Conservation (phyloP, 1,140 invertebrate species). For the Nylanderia fulva region DNA sequence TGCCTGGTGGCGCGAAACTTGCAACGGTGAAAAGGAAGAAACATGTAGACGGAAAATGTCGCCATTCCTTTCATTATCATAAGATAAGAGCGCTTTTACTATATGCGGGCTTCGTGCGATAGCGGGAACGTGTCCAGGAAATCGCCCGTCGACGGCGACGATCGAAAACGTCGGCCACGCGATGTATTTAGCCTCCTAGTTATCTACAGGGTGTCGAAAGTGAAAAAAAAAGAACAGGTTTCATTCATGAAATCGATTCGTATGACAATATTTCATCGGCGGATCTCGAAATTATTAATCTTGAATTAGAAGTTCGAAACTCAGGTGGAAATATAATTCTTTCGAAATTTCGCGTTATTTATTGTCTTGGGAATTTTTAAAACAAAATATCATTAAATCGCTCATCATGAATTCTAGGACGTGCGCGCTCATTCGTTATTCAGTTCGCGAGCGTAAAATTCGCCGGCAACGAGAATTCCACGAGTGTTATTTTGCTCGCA, state of each 20-base stretch:
- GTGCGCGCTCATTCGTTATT: neutral
- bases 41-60: slow-evolving; percentile 68
- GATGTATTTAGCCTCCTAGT: slow-evolving; percentile 42
- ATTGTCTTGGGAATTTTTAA: neutral
- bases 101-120: slow-evolving; percentile 55
- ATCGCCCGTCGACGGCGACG: slow-evolving; percentile 31
- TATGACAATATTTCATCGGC: neutral
- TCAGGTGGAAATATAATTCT: neutral
- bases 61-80: slow-evolving; percentile 70
- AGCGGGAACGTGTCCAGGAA: slow-evolving; percentile 61
- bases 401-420: slow-evolving; percentile 7
- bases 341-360: neutral
- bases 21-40: slow-evolving; percentile 52
- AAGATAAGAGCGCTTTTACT: slow-evolving; percentile 67
- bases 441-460: slow-evolving; percentile 10
- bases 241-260: too few relatives aligned
- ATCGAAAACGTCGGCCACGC: slow-evolving; percentile 23
- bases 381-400: neutral
- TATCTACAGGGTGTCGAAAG: neutral
- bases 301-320: neutral
- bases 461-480: neutral
- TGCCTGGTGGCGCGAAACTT: slow-evolving; percentile 12
- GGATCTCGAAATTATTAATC: neutral
- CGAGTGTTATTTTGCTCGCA: slow-evolving; percentile 17
- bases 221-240: too few relatives aligned